These are phyloP conservation scores for Drosophila putrida DNA, from an alignment of 2,888 invertebrate genomes.

Conservation along the genomic window DNA sequence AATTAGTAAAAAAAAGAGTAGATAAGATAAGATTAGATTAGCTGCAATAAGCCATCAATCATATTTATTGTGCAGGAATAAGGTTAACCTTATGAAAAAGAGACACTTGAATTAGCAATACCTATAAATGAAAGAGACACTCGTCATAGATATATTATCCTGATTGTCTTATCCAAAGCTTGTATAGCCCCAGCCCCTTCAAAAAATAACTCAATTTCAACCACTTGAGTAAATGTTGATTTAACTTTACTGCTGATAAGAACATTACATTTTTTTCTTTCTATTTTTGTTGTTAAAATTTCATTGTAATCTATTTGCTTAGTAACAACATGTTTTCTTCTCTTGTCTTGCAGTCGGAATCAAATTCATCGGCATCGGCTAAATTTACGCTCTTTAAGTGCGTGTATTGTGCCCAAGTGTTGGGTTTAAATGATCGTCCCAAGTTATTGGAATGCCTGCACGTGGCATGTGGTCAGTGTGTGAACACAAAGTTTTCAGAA, in stretches of 20 bases:
- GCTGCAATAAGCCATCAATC: slow-evolving; percentile 20
- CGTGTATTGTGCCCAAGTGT: slow-evolving; percentile 86
- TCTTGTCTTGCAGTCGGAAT: slow-evolving; percentile 75
- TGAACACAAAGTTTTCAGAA: slow-evolving; percentile 88
- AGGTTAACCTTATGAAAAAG: slow-evolving; percentile 6
- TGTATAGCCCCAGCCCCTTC: slow-evolving; percentile 8
- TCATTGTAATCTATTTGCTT: neutral
- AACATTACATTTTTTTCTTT: too few species aligned
- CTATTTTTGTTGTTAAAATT: neutral
- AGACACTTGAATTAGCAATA: slow-evolving; percentile 27
- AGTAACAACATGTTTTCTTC: slow-evolving; percentile 2
- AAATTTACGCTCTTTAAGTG: slow-evolving; percentile 86
- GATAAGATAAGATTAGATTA: slow-evolving; percentile 50
- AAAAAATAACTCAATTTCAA: slow-evolving; percentile 17
- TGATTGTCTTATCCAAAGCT: slow-evolving; percentile 35
- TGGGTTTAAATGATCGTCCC: slow-evolving; percentile 88
- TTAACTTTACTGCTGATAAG: slow-evolving; percentile 13
- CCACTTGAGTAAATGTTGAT: neutral
- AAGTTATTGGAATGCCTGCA: slow-evolving; percentile 95
- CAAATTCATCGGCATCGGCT: slow-evolving; percentile 83
- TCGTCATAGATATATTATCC: slow-evolving; percentile 36
- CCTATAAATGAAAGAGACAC: slow-evolving; percentile 14
- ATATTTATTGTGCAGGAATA: slow-evolving; percentile 26
- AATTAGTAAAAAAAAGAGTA: slow-evolving; percentile 12
- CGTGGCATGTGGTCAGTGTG: slow-evolving; percentile 92